A percentile compares a stretch with the other conserved stretches of the same genome.
These are phyloP conservation scores for Trichosurus vulpecula DNA, from an alignment of 2,797 vertebrate genomes.

Conservation along the genomic window DNA sequence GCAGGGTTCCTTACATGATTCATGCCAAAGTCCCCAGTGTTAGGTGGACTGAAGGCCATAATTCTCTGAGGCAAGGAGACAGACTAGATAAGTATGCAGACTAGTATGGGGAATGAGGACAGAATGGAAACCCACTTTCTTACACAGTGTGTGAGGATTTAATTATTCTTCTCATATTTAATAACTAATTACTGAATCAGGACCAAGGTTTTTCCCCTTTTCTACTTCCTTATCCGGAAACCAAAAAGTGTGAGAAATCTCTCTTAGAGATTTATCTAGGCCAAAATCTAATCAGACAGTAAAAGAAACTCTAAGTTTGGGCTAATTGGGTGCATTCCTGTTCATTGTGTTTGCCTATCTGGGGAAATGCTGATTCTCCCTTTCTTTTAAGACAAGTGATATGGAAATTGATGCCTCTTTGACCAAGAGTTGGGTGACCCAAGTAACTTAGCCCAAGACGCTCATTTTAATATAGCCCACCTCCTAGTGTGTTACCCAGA, in stretches of 20 bases:
- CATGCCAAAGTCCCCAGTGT: not conserved
- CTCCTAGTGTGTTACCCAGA: not conserved
- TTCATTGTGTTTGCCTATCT: not conserved
- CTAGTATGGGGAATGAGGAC: not conserved
- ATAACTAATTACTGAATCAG: not conserved
- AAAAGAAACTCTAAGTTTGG: not conserved
- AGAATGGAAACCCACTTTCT: not conserved
- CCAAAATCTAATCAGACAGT: not conserved
- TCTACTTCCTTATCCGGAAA: not conserved
- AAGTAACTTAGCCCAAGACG: not conserved
- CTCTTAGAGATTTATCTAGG: not conserved
- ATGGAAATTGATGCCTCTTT: not conserved
- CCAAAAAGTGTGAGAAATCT: not conserved
- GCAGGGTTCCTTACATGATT: not conserved
- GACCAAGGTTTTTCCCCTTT: not conserved
- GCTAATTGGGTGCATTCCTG: not conserved
- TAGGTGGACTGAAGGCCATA: not conserved
- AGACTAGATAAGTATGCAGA: not conserved
- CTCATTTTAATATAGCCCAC: not conserved
- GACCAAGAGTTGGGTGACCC: not conserved
- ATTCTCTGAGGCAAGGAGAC: not conserved
- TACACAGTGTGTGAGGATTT: not conserved
- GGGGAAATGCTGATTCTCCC: not conserved
- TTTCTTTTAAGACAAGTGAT: not conserved
- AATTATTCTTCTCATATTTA: not conserved